Evolutionary conservation across 2,797 vertebrate genomes (phyloP).

Genomic region (Malurus leucopterus): DNA sequence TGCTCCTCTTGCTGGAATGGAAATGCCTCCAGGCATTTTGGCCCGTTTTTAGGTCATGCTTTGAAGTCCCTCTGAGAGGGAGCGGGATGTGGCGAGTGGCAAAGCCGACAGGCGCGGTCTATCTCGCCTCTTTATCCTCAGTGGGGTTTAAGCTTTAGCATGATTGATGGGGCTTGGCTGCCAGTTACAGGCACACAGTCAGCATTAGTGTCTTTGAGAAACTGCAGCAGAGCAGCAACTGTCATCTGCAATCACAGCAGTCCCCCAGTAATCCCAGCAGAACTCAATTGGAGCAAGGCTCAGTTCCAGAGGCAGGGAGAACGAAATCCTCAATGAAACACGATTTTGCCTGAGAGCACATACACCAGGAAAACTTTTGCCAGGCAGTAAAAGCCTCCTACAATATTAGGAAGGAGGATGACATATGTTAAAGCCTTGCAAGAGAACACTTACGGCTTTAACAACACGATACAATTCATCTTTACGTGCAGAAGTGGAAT

Average conservation of each 20-base stretch:
- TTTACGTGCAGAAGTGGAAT: background rate
- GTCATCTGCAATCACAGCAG: conserved; percentile 18
- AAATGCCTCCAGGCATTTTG: background rate
- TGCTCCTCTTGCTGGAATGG: background rate
- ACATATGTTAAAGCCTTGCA: background rate
- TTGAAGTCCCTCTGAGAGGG: conserved; percentile 2
- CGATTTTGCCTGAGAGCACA: background rate
- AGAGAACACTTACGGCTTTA: background rate
- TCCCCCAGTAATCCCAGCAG: background rate
- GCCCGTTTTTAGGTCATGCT: background rate
- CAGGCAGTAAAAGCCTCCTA: background rate
- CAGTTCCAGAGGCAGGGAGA: background rate
- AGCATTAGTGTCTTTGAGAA: conserved; percentile 23
- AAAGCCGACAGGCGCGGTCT: background rate
- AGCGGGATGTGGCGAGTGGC: background rate
- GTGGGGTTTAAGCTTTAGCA: conserved; percentile 10
- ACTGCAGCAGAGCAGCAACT: background rate
- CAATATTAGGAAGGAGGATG: background rate
- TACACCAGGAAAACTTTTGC: background rate
- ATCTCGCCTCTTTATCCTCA: background rate
- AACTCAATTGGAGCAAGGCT: conserved; percentile 7
- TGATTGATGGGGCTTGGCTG: conserved; percentile 14
- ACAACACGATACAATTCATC: background rate
- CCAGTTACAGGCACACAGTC: background rate
- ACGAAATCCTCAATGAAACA: background rate